Percentiles rank a stretch among this genome's conserved stretches.
These are phyloP conservation scores for Papilio dardanus DNA, from an alignment of 1,140 invertebrate species.

Conservation along the genomic window DNA sequence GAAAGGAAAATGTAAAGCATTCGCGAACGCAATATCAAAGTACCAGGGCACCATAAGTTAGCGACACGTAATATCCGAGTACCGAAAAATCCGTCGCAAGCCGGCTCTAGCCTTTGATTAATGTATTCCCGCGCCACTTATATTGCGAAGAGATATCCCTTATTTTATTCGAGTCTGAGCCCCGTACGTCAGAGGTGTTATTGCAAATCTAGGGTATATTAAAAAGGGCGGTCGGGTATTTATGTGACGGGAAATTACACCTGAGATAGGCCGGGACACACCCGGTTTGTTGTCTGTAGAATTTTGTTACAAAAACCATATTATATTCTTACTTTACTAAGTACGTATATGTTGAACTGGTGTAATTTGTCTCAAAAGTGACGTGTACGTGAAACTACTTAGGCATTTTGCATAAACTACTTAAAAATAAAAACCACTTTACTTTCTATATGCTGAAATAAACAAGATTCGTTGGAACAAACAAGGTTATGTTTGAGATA, in stretches of 20 bases:
- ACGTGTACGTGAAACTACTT: neutral
- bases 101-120: constrained; percentile 62
- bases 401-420: neutral
- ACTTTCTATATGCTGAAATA: neutral
- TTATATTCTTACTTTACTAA: no score
- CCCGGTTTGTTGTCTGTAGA: neutral
- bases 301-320: neutral
- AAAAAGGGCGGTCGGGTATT: constrained; percentile 67
- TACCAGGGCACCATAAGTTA: constrained; percentile 71
- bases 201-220: constrained; percentile 78
- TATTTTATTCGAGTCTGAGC: constrained; percentile 57
- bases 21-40: constrained; percentile 54
- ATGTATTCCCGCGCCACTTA: constrained; percentile 71
- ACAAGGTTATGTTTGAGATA: neutral
- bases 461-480: neutral
- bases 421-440: neutral
- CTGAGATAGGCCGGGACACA: constrained; percentile 23
- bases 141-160: constrained; percentile 66
- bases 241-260: constrained; percentile 48
- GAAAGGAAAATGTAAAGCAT: constrained; percentile 55
- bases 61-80: constrained; percentile 65
- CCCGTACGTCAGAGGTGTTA: constrained; percentile 64
- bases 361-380: neutral
- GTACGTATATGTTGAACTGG: no score
- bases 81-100: constrained; percentile 60